Base-by-base conservation (phyloP, 2,888 invertebrate species). In the Andrena bucephala region DNA sequence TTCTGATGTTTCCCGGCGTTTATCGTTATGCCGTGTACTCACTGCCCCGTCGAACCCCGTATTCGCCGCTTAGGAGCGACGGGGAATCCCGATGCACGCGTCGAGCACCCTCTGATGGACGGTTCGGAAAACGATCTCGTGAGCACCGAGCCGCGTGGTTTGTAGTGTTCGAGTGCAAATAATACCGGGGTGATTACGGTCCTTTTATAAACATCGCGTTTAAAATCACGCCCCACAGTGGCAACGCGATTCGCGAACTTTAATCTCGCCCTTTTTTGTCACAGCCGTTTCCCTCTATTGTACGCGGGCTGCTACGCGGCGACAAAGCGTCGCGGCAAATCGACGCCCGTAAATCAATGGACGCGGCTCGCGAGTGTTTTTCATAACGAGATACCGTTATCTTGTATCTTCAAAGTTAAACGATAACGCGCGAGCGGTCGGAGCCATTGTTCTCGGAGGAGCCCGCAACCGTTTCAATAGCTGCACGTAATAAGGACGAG, bases 301-400 rank as follows among this genome's bases (percentile, higher is more conserved):
- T 57, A 10, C n/a, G 42, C 27, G 20, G 29, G 10, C 20, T 16
- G 5, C 29, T 24, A 2, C 31, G 24, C 24, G 24, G 57, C 63
- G 71, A 71, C 29, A 54, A 75, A 67, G 24, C 62, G 79, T 63
- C 27, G 20, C 52, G 31, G 48, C 29, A 70, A 80, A 80, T 80
- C 66, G 65, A 42, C 66, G 31, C 10, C 60, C 80, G 52, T 67
- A 52, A 78, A 71, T 71, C 33, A 70, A 59, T 60, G 20, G 29
- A 1, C n/a, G 10, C 50, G 16, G n/a, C 50, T 24, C 65, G 27
- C 52, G 16, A 33, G 65, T 59, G 42, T 71, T 77, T 66, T 71
- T 80, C 70, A 48, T 80, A 66, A 67, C 66, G 36, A 48, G 62
- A 27, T 60, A 8, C 59, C n/a, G 63, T 69, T 69, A 76, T 65